These are phyloP conservation scores for Pygoscelis adeliae DNA, from an alignment of 2,113 vertebrate species.

Conservation along the genomic window DNA sequence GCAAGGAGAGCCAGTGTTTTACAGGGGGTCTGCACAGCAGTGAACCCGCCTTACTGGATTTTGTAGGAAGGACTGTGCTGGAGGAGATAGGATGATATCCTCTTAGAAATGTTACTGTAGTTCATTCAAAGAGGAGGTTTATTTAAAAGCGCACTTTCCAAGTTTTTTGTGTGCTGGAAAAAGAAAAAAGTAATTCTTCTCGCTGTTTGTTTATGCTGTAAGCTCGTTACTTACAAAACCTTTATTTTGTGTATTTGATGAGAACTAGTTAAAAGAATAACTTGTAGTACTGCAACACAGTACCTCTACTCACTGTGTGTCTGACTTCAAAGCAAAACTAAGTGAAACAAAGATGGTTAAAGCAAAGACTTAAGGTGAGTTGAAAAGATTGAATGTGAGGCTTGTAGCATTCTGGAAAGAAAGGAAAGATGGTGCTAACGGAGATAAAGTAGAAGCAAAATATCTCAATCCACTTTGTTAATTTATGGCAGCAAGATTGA, in stretches of 20 bases:
- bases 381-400: background rate
- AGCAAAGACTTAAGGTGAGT: background rate
- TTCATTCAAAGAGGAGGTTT: background rate
- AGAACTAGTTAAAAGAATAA: background rate
- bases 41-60: background rate
- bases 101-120: background rate
- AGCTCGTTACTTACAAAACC: background rate
- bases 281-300: background rate
- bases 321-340: background rate
- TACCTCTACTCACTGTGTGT: background rate
- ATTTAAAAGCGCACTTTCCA: background rate
- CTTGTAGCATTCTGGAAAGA: background rate
- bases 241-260: background rate
- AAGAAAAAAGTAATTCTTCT: background rate
- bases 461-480: background rate
- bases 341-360: background rate
- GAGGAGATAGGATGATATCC: background rate
- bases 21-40: background rate
- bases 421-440: background rate
- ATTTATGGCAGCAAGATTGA: background rate
- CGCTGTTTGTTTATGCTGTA: fast-evolving
- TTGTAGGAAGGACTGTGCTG: background rate
- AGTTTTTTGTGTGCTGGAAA: background rate
- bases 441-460: background rate
- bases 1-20: background rate